Evolutionary conservation across 2,797 vertebrate species (phyloP).

Genomic region (Fistularia commersonii): DNA sequence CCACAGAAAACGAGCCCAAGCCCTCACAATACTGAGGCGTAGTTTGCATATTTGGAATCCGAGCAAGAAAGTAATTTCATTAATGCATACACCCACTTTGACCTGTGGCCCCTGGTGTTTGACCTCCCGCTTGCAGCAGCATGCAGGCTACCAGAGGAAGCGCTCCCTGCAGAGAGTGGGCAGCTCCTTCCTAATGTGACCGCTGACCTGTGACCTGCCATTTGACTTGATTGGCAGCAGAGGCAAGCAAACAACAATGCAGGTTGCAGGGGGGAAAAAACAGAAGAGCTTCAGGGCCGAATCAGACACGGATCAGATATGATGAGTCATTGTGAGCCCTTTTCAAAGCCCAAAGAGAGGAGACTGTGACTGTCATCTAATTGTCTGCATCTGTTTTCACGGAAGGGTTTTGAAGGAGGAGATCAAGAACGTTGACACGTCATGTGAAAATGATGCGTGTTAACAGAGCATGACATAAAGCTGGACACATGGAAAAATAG

Average conservation of each 20-base stretch:
- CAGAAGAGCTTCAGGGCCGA: not conserved
- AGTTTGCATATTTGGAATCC: conserved; percentile 29
- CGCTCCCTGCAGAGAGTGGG: conserved; percentile 43
- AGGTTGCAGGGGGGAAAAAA: conserved; percentile 12
- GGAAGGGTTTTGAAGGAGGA: no score
- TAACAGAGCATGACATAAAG: no score
- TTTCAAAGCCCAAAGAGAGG: no score
- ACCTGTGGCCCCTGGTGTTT: conserved; percentile 39
- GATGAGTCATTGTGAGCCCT: no score
- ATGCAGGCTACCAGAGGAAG: conserved; percentile 48
- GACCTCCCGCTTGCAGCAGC: conserved; percentile 41
- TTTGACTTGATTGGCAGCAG: conserved; percentile 44
- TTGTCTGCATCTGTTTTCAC: no score
- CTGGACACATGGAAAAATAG: no score
- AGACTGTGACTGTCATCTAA: no score
- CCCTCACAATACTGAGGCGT: not conserved
- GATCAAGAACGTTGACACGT: no score
- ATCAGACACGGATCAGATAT: no score
- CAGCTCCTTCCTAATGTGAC: conserved; percentile 33
- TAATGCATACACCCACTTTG: conserved; percentile 23
- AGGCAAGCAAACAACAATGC: conserved; percentile 20
- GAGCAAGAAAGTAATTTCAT: conserved; percentile 42
- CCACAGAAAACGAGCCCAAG: no score
- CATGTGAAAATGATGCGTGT: no score
- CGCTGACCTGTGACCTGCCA: conserved; percentile 42